Conservation (phyloP, 2,797 vertebrate genomes). For the Myotis vivesi region DNA sequence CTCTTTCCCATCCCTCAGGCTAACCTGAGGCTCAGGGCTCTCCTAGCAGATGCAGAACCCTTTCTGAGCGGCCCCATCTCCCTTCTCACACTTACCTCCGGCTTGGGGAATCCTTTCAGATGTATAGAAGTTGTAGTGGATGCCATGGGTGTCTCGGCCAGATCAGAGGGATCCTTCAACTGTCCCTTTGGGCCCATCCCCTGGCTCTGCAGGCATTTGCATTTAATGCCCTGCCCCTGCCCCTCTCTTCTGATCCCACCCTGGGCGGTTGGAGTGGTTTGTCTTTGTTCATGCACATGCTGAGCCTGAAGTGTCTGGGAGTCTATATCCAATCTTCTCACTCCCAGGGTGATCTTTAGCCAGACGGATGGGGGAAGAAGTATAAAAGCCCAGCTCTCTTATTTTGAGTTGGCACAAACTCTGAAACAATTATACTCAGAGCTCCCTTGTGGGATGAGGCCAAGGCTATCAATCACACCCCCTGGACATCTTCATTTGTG, state of each 20-base stretch:
- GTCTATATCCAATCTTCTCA: not conserved
- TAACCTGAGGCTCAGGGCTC: not conserved
- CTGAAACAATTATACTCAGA: not conserved
- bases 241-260: not conserved
- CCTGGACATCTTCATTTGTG: not conserved
- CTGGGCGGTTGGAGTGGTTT: not conserved
- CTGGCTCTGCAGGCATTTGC: not conserved
- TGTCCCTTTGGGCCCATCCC: not conserved
- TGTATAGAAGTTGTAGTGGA: not conserved
- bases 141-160: accelerated
- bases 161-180: accelerated
- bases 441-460: not conserved
- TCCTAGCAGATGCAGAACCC: not conserved
- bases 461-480: not conserved
- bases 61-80: accelerated
- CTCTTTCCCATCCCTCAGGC: not conserved
- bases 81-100: accelerated
- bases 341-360: not conserved
- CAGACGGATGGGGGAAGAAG: not conserved
- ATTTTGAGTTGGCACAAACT: not conserved
- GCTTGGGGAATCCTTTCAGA: not conserved
- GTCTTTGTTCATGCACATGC: accelerated
- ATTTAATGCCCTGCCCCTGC: not conserved
- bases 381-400: not conserved
- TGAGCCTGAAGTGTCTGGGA: not conserved